Percentiles rank a stretch among this genome's conserved stretches.
phyloP scores from a whole-genome alignment of 35 echinoderm and acorn worm genomes.

The Ophioderma brevispina region DNA sequence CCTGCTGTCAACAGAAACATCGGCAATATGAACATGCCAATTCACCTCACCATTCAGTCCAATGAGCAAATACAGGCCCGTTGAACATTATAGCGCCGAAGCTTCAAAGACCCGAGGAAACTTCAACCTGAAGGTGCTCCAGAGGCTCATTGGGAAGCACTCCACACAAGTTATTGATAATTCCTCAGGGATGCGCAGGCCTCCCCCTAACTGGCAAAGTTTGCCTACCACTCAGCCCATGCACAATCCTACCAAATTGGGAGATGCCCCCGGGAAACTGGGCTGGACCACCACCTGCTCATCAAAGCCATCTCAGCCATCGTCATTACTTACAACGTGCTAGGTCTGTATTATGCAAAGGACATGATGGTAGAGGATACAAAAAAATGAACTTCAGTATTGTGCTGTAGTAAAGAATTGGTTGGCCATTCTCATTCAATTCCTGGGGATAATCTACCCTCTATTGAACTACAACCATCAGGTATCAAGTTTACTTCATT shows the following conservation, averaged over 20 bases:
- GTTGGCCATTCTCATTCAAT: too few species aligned
- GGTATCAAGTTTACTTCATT: too few species aligned
- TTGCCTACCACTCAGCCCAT: neutral
- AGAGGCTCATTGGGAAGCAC: neutral
- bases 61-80: neutral
- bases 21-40: neutral
- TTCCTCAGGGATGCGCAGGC: neutral
- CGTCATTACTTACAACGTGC: neutral
- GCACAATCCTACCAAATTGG: neutral
- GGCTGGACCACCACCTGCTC: neutral
- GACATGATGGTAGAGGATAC: too few species aligned
- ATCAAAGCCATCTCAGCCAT: neutral
- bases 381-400: too few species aligned
- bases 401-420: too few species aligned
- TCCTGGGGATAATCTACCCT: too few species aligned
- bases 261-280: neutral
- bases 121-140: neutral
- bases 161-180: neutral
- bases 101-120: neutral
- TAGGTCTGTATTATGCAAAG: neutral
- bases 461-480: too few species aligned
- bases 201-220: neutral
- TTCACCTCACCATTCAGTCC: neutral
- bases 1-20: too few species aligned
- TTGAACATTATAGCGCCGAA: neutral